Base-by-base conservation (phyloP, 1,140 invertebrate genomes). In the Periplaneta americana region DNA sequence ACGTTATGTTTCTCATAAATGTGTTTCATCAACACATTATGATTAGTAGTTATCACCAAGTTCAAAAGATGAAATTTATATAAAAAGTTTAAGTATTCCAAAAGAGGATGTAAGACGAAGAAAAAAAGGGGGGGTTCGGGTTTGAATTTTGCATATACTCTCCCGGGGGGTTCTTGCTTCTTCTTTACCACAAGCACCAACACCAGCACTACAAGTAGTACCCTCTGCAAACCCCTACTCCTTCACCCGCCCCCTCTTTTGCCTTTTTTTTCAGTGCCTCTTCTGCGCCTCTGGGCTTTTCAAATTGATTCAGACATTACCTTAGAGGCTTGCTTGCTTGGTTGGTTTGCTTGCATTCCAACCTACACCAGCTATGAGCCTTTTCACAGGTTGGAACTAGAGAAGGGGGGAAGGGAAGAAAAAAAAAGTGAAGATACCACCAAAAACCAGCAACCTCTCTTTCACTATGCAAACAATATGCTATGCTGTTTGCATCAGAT, bases 241-340 rank as follows among this genome's bases (percentile, higher is more conserved):
- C 22, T 13, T 66, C 48, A 15, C 3, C 39, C 22, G 13, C n/a
- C 48, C 22, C 48, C 28, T 66, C 6, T 8, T 4, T 28, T n/a
- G 22, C 4, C n/a, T n/a, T 28, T 28, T 28, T n/a, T n/a, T 28
- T 28, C 48, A n/a, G 22, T 28, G 48, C 33, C 33, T 34, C 75
- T 34, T 36, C n/a, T 31, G 76, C 35, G 34, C 76, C 76, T 15
- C 34, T 22, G 76, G 76, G 76, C 76, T 31, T 37, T 78, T 78
- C 76, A 78, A 78, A 37, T 78, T 78, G 76, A 78, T 78, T 78
- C 76, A 78, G 76, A 78, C 76, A 78, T 78, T 39, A 78, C 76
- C 76, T 78, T 32, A 28, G 35, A 39, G 76, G 76, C 35, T 39
- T 39, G 75, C 75, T n/a, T 77, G 39, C 39, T 48, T 48, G 39